phyloP scores from a whole-genome alignment of 2,113 vertebrate species.

The Platichthys stellatus region DNA sequence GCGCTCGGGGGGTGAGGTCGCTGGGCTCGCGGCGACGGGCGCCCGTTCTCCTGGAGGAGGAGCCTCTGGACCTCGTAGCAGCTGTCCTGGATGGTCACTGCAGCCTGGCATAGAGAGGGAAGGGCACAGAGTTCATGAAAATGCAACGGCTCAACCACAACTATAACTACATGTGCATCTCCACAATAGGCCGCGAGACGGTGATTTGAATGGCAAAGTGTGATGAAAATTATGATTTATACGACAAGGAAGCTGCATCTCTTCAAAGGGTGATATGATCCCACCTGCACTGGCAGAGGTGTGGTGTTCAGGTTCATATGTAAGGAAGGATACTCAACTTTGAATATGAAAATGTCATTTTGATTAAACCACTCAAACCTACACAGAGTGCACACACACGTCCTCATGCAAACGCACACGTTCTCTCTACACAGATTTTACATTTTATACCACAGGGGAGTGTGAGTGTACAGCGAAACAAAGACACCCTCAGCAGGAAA shows the following conservation, averaged over 20 bases:
- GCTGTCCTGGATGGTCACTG: constrained; percentile 91
- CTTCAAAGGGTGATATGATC: background rate
- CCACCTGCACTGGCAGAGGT: background rate
- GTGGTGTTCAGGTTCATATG: constrained; percentile 1
- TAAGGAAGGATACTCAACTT: constrained; percentile 23
- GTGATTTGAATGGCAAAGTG: constrained; percentile 60
- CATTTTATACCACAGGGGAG: constrained; percentile 36
- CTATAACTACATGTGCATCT: background rate
- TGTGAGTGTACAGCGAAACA: constrained; percentile 22
- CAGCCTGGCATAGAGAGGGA: constrained; percentile 80
- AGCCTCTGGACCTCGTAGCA: constrained; percentile 88
- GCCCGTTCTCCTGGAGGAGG: constrained; percentile 83
- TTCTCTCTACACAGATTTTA: constrained; percentile 37
- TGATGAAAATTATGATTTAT: constrained; percentile 3
- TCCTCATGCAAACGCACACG: constrained; percentile 39
- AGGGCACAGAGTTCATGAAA: background rate
- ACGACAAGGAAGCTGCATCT: background rate
- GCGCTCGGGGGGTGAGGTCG: constrained; percentile 62
- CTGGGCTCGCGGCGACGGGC: constrained; percentile 56
- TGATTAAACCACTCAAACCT: constrained; percentile 14
- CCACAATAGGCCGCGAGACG: background rate
- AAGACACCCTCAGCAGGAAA: constrained; percentile 20
- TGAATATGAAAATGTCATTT: constrained; percentile 65
- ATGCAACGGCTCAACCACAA: background rate
- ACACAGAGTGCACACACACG: background rate